Evolutionary conservation across 1,140 invertebrate species (phyloP).

Genomic region (Anoplolepis gracilipes): DNA sequence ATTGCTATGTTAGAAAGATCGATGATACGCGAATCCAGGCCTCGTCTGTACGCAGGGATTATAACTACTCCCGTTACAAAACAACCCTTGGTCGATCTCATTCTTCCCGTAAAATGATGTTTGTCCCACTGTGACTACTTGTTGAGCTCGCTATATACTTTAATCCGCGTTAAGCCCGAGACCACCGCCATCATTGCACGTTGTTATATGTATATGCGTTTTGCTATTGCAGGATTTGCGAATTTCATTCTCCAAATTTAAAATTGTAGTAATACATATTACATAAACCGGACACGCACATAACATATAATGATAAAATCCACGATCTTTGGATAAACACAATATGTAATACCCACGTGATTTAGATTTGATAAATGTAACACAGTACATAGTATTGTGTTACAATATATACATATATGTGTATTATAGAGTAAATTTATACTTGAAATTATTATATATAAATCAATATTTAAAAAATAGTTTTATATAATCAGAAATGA

Average conservation of each 20-base stretch:
- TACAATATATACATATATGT: not conserved
- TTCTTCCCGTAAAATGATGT: constrained; percentile 26
- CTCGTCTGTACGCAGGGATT: constrained; percentile 43
- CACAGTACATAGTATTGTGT: not conserved
- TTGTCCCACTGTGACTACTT: constrained; percentile 53
- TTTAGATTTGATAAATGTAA: too few relatives aligned
- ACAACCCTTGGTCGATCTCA: not conserved
- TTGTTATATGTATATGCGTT: constrained; percentile 22
- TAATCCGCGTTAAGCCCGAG: constrained; percentile 38
- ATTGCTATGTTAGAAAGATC: constrained; percentile 25
- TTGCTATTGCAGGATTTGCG: not conserved
- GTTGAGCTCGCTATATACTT: constrained; percentile 57
- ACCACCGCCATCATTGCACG: not conserved
- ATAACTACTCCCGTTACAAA: constrained; percentile 37
- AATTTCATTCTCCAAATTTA: constrained; percentile 22
- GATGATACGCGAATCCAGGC: constrained; percentile 10
- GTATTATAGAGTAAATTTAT: not conserved
- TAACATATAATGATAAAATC: not conserved
- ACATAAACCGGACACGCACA: not conserved
- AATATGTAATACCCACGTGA: not conserved
- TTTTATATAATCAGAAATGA: not conserved
- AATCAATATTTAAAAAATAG: not conserved
- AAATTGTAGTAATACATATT: constrained; percentile 27
- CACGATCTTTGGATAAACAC: constrained; percentile 14
- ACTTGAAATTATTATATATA: not conserved